These are phyloP conservation scores for Hypanus sabinus DNA, from an alignment of 2,113 vertebrate species.

Conservation along the genomic window DNA sequence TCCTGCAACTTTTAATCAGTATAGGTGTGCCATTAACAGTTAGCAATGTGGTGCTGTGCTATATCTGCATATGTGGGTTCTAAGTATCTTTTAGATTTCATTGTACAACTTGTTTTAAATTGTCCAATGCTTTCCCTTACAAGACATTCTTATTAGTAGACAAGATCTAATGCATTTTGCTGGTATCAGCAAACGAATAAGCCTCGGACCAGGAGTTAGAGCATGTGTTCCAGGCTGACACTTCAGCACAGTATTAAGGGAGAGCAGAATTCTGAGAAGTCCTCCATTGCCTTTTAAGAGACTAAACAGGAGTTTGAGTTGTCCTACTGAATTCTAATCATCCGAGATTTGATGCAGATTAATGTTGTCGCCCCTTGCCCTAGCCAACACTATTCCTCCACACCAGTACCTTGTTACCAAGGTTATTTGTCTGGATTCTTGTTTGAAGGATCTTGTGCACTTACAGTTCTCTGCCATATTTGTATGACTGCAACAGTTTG, in stretches of 20 bases:
- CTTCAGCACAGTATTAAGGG: neutral
- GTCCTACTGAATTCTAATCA: neutral
- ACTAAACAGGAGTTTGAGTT: neutral
- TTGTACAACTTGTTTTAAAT: slow-evolving; percentile 4
- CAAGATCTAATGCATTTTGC: neutral
- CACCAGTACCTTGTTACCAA: neutral
- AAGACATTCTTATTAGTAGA: neutral
- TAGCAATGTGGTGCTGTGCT: neutral
- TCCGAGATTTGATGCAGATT: neutral
- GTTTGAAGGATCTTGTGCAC: neutral
- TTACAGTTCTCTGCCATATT: neutral
- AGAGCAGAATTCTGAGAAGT: neutral
- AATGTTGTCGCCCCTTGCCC: neutral
- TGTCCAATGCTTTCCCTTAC: neutral
- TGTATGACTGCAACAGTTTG: neutral
- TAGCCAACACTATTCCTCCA: neutral
- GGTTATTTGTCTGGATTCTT: neutral
- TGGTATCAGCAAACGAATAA: neutral
- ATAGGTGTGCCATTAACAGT: neutral
- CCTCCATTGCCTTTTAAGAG: neutral
- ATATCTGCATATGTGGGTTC: neutral
- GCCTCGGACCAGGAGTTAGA: neutral
- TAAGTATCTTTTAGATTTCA: neutral
- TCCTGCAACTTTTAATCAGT: neutral
- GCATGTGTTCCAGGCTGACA: neutral